Evolutionary conservation across 2,888 invertebrate genomes (phyloP).

Genomic region (Leptopilina syphax): DNA sequence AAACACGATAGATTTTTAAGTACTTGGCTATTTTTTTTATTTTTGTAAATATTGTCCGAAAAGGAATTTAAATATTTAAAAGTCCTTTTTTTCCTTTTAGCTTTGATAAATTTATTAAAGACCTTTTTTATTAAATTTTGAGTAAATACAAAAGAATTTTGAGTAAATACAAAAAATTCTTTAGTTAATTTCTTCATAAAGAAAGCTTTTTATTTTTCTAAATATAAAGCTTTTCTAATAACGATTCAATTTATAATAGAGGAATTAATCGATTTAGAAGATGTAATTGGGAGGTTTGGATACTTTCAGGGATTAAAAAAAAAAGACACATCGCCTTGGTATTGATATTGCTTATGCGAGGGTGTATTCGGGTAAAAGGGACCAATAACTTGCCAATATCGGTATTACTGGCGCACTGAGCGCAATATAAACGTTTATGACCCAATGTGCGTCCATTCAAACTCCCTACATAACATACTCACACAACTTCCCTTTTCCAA

Average conservation of each 20-base stretch:
- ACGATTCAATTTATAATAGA: no score
- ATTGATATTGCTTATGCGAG: slow-evolving; percentile 58
- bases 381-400: slow-evolving; percentile 76
- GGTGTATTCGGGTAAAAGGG: slow-evolving; percentile 58
- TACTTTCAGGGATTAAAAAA: slow-evolving; percentile 67
- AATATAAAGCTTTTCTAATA: no score
- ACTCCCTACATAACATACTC: slow-evolving; percentile 54
- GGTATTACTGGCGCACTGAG: slow-evolving; percentile 72
- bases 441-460: slow-evolving; percentile 68
- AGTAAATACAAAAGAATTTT: no score
- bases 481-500: slow-evolving; percentile 51
- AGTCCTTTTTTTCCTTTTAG: no score
- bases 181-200: no score
- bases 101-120: no score
- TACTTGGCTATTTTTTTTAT: no score
- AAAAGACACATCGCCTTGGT: slow-evolving; percentile 60
- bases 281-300: slow-evolving; percentile 37
- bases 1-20: not conserved
- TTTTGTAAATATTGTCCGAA: no score
- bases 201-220: no score
- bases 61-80: no score
- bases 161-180: no score
- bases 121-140: no score
- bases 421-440: slow-evolving; percentile 76
- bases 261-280: not conserved